phyloP scores from a whole-genome alignment of 2,888 invertebrate genomes.

The Megaustenia siamemsis region DNA sequence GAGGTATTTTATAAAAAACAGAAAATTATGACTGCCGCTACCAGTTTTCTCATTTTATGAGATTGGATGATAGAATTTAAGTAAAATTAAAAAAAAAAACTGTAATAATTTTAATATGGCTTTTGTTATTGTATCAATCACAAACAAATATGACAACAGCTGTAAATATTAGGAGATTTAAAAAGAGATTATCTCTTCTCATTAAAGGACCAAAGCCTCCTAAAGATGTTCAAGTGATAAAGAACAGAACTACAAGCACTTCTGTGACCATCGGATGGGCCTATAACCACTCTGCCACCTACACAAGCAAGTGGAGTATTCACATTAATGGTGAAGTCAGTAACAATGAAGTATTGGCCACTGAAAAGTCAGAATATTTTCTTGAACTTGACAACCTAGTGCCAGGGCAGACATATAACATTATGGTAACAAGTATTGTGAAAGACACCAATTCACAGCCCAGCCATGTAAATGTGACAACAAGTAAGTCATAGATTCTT shows the following conservation, averaged over 20 bases:
- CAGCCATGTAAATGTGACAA: slow-evolving; percentile 55
- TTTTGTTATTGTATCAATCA: too few species aligned
- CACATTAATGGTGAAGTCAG: slow-evolving; percentile 46
- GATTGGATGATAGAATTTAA: too few species aligned
- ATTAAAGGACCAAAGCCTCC: slow-evolving; percentile 65
- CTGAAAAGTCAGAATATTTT: slow-evolving; percentile 53
- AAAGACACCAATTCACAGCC: slow-evolving; percentile 57
- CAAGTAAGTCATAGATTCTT: slow-evolving; percentile 61
- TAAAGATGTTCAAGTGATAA: slow-evolving; percentile 24
- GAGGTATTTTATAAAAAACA: too few species aligned
- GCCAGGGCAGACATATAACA: slow-evolving; percentile 66
- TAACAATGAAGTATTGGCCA: slow-evolving; percentile 30
- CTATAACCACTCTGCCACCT: slow-evolving; percentile 60
- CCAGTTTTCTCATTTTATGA: too few species aligned
- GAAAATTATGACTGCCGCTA: too few species aligned
- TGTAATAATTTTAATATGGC: too few species aligned
- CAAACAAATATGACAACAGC: too few species aligned
- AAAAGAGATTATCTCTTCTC: background rate
- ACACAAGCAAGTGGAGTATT: slow-evolving; percentile 62
- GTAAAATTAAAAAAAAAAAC: too few species aligned
- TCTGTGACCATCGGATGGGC: slow-evolving; percentile 63
- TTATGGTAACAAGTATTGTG: slow-evolving; percentile 62
- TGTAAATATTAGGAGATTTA: too few species aligned
- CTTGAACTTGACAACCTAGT: slow-evolving; percentile 57
- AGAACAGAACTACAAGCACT: slow-evolving; percentile 57